These are phyloP conservation scores for Altica lythri DNA, from an alignment of 2,888 invertebrate genomes.

Conservation along the genomic window DNA sequence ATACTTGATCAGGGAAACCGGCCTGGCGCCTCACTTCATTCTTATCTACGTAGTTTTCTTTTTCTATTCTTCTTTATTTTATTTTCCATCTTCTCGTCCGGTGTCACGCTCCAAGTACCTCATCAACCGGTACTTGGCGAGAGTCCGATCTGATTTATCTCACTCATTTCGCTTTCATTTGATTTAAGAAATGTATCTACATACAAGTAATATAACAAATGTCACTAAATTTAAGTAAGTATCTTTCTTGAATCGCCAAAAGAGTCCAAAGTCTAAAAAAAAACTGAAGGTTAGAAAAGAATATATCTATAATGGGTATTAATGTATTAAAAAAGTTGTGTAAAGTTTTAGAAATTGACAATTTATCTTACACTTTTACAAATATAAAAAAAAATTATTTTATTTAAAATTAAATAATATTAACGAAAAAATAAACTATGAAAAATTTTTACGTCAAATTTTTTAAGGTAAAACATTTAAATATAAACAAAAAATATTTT, in stretches of 20 bases:
- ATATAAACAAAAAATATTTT: no score
- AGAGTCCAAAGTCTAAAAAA: no score
- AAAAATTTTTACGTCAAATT: no score
- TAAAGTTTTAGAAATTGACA: neutral
- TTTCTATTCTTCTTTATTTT: neutral
- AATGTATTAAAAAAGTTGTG: neutral
- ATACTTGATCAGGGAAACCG: conserved; percentile 44
- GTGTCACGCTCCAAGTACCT: conserved; percentile 2
- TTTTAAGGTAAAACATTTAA: no score
- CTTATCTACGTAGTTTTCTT: conserved; percentile 7
- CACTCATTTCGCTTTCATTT: conserved; percentile 2
- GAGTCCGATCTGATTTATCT: conserved; percentile 9
- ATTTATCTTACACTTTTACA: no score
- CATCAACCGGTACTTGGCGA: neutral
- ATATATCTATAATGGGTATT: neutral
- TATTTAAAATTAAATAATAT: no score
- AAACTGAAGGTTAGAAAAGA: neutral
- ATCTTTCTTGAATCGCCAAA: no score
- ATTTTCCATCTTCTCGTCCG: conserved; percentile 3
- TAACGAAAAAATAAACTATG: no score
- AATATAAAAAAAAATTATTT: no score
- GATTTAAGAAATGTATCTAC: neutral
- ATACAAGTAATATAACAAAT: no score
- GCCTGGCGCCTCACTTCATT: conserved; percentile 52
- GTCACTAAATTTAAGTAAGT: no score